These are phyloP conservation scores for Nasonia oneida DNA, from an alignment of 2,888 invertebrate species.

Conservation along the genomic window DNA sequence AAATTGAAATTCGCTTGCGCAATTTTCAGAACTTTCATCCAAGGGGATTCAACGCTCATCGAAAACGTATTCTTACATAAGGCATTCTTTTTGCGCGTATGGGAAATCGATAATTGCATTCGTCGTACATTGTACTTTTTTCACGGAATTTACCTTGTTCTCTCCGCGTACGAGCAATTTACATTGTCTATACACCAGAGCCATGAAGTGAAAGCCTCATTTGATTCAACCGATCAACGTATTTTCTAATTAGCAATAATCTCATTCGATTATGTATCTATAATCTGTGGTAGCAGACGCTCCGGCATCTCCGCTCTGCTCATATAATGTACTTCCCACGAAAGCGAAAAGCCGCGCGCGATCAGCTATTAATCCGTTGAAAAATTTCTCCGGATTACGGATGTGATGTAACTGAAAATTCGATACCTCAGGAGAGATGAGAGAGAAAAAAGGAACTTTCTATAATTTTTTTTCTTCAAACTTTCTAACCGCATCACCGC, in stretches of 20 bases:
- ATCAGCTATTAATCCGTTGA: not conserved
- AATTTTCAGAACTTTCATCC: not conserved
- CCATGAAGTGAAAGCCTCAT: not conserved
- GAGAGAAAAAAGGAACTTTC: constrained; percentile 5
- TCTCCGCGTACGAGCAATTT: not conserved
- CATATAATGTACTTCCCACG: constrained; percentile 11
- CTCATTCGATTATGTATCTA: constrained; percentile 9
- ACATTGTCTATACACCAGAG: not conserved
- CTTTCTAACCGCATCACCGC: constrained; percentile 27
- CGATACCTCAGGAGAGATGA: not conserved
- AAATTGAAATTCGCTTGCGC: not conserved
- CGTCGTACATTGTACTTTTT: not conserved
- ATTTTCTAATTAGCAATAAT: not conserved
- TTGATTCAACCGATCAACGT: not conserved
- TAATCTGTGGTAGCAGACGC: not conserved
- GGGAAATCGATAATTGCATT: not conserved
- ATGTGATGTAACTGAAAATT: constrained; percentile 32
- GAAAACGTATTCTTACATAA: not conserved
- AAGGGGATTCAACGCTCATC: not conserved
- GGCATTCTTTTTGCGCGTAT: not conserved
- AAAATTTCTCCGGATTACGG: constrained; percentile 20
- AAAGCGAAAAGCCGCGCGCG: constrained; percentile 23
- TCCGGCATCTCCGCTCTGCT: not conserved
- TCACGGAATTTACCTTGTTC: not conserved
- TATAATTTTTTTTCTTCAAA: constrained; percentile 3